phyloP scores from a whole-genome alignment of 2,113 vertebrate species.

The Sorex araneus region DNA sequence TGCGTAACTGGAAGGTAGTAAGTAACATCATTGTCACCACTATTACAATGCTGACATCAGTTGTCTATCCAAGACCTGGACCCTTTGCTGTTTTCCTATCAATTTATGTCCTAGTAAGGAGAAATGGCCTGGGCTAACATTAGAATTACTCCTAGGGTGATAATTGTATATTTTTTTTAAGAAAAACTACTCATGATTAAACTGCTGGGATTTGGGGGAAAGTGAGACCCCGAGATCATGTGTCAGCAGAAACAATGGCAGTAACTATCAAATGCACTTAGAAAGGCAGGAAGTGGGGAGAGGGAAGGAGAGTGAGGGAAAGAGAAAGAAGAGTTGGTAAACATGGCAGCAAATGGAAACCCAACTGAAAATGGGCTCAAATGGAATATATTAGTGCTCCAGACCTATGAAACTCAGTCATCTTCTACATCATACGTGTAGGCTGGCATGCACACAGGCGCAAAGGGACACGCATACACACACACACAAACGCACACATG shows the following conservation, averaged over 20 bases:
- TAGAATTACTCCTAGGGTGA: background rate
- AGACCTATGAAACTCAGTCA: background rate
- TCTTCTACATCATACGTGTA: background rate
- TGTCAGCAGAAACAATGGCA: constrained; percentile 15
- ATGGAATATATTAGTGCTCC: background rate
- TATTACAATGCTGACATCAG: background rate
- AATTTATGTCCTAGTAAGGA: background rate
- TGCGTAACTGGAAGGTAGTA: background rate
- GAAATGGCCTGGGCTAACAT: background rate
- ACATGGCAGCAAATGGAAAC: background rate
- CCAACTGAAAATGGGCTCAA: background rate
- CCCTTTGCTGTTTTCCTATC: constrained; percentile 9
- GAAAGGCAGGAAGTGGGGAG: background rate
- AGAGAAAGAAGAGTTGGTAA: background rate
- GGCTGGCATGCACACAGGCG: too few relatives aligned
- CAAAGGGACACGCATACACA: background rate
- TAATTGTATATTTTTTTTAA: background rate
- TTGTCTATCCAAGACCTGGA: background rate
- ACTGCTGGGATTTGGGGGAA: background rate
- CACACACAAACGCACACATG: too few relatives aligned
- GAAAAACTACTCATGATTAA: background rate
- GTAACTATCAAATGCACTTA: background rate
- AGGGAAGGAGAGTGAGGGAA: background rate
- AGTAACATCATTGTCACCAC: background rate
- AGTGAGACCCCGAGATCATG: background rate